Base-by-base conservation (phyloP, 2,113 vertebrate species). In the Eptatretus burgeri region DNA sequence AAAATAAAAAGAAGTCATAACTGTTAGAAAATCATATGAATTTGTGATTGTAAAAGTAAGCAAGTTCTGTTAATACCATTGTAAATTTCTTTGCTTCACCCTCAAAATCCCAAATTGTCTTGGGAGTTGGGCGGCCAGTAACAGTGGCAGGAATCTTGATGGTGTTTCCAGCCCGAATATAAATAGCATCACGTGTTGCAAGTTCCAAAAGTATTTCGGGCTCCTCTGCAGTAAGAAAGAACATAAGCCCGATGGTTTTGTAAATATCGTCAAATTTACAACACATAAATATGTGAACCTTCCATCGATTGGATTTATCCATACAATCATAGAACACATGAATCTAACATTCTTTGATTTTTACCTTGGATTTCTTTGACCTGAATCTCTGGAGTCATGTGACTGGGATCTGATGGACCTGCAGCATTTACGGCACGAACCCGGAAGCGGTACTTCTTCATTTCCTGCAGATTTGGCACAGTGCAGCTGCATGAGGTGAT, bases 351-450 rank as follows among this genome's bases (percentile, higher is more conserved):
- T 5, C 66, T 16, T 50, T 49, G 27, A 52, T 17, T 56, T 72
- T 75, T 78, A 94, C 91, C 81, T 70, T 81, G 76, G 70, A 91
- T 80, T 69, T 98, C 91, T 63, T 86, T 78, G 62, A 83, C 72
- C 64, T 77, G 70, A 69, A 85, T 78, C 66, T 89, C 85, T 20
- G 71, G 74, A 11, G 82, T 87, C 65, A 73, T 76, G 51, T 77
- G 78, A 70, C 89, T 94, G 51, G 91, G 89, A 63, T 98, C 91
- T 2, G 91, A 98, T 72, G 83, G 81, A 5, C 91, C 91, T 13
- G 80, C 85, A 51, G 78, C 77, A 64, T 98, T 98, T 65, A 98
- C 84, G 12, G 91, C 91, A 69, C 83, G 87, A 63, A 98, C 78
- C 68, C 81, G 81, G 71, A 98, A 98, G 71, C 77, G 77, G 71